Conservation (phyloP, 2,888 invertebrate species). For the Dastarcus helophoroides region DNA sequence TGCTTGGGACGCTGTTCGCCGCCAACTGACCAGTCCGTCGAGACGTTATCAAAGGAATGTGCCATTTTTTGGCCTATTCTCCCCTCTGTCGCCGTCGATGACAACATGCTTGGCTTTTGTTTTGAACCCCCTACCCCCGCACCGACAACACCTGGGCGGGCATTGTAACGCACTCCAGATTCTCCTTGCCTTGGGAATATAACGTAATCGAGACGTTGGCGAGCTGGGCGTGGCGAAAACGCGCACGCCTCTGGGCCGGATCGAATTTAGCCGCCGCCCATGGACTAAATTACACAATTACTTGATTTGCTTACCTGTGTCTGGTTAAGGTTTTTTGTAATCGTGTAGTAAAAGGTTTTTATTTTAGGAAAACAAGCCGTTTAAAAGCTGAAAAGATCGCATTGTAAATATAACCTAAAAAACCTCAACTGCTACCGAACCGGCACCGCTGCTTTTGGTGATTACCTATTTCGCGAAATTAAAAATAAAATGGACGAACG, state of each 20-base stretch:
- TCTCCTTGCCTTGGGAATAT: no score
- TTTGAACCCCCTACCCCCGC: slow-evolving; percentile 28
- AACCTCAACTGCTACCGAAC: no score
- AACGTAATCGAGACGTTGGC: slow-evolving; percentile 7
- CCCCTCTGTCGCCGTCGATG: slow-evolving; percentile 25
- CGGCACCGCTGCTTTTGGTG: no score
- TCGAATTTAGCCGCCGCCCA: slow-evolving; percentile 4
- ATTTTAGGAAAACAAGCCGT: no score
- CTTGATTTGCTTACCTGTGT: slow-evolving; percentile 8
- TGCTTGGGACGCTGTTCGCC: slow-evolving; percentile 15
- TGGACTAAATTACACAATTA: slow-evolving; percentile 5
- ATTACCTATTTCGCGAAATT: no score
- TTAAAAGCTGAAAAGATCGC: no score
- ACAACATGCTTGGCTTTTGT: slow-evolving; percentile 34
- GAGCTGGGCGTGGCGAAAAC: slow-evolving; percentile 7
- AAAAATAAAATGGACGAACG: no score
- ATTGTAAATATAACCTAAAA: no score
- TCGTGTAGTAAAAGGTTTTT: background rate
- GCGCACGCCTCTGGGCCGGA: slow-evolving; percentile 14
- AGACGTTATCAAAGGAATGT: slow-evolving; percentile 44
- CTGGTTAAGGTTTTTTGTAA: background rate
- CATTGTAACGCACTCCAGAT: slow-evolving; percentile 12
- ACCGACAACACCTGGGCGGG: slow-evolving; percentile 44
- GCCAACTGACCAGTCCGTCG: slow-evolving; percentile 42
- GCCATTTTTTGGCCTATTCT: slow-evolving; percentile 32